phyloP scores from a whole-genome alignment of 2,888 invertebrate species.

The Formica aserva region DNA sequence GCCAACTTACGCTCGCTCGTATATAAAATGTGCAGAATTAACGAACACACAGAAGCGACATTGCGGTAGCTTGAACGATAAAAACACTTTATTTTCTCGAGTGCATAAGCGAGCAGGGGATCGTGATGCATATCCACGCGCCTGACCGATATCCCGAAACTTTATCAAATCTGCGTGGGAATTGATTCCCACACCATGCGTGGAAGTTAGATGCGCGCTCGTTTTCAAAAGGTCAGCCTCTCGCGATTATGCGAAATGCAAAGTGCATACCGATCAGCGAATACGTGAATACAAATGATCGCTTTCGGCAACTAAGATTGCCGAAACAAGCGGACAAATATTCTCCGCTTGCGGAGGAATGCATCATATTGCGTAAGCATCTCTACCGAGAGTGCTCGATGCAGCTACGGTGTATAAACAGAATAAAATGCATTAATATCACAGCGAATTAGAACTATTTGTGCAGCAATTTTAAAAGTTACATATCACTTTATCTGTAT shows the following conservation, averaged over 20 bases:
- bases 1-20: constrained; percentile 15
- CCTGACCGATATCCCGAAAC: background rate
- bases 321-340: constrained; percentile 22
- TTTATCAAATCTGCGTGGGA: constrained; percentile 7
- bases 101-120: background rate
- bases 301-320: constrained; percentile 31
- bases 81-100: constrained; percentile 35
- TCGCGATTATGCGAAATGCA: constrained; percentile 75
- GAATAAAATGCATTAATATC: background rate
- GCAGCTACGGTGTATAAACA: background rate
- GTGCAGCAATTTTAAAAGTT: background rate
- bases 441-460: background rate
- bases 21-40: constrained; percentile 22
- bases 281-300: constrained; percentile 65
- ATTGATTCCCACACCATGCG: background rate
- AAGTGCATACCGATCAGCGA: constrained; percentile 52
- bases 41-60: constrained; percentile 13
- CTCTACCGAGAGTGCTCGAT: background rate
- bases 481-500: background rate
- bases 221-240: constrained; percentile 78
- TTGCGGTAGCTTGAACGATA: background rate
- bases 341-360: background rate
- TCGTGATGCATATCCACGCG: constrained; percentile 10
- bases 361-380: constrained; percentile 38
- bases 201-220: background rate